phyloP scores from a whole-genome alignment of 2,888 invertebrate species.

The Drosophila meridiana region DNA sequence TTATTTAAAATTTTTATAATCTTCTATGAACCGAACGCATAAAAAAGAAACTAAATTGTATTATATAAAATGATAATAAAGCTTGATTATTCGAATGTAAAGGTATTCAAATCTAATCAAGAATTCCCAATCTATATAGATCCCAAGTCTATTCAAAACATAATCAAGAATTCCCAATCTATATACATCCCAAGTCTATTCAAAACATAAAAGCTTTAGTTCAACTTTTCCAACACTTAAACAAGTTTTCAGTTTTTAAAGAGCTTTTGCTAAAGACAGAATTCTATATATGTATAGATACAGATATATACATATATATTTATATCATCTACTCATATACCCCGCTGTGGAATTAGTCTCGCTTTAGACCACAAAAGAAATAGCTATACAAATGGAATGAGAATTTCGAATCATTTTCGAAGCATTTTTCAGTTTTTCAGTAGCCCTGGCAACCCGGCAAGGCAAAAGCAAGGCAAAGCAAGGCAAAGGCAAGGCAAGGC shows the following conservation, averaged over 20 bases:
- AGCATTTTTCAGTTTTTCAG: conserved; percentile 40
- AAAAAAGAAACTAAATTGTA: no score
- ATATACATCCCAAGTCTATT: neutral
- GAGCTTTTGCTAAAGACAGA: neutral
- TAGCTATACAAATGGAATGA: conserved; percentile 6
- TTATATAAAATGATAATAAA: no score
- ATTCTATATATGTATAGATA: neutral
- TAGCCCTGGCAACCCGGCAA: conserved; percentile 62
- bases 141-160: neutral
- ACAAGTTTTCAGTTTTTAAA: neutral
- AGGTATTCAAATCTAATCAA: neutral
- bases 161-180: neutral
- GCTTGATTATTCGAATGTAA: no score
- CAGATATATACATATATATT: no score
- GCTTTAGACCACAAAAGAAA: conserved; percentile 11
- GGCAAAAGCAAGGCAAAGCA: conserved; percentile 42
- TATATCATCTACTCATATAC: neutral
- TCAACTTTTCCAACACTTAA: neutral
- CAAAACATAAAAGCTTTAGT: neutral
- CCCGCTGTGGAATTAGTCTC: neutral
- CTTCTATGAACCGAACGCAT: no score
- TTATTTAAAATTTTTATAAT: no score
- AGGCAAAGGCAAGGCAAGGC: conserved; percentile 41
- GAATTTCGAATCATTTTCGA: conserved; percentile 20
- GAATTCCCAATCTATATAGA: neutral